Evolutionary conservation across 2,113 vertebrate species (phyloP).

Genomic region (Xenus cinereus): DNA sequence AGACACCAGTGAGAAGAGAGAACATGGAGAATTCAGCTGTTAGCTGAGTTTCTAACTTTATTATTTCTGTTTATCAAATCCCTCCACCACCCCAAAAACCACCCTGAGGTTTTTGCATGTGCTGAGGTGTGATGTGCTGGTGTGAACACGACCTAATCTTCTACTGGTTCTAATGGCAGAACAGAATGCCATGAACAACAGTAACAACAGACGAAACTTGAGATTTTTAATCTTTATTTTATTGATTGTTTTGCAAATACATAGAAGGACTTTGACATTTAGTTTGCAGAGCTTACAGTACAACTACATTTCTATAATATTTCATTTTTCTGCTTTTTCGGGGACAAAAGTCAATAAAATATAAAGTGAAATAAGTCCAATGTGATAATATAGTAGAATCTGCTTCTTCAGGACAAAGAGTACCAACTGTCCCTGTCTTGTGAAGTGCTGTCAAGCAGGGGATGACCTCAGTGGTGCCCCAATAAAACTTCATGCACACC

Average conservation of each 20-base stretch:
- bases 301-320: background rate
- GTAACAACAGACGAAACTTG: background rate
- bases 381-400: background rate
- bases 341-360: background rate
- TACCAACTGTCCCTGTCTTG: background rate
- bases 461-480: background rate
- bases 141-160: background rate
- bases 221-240: background rate
- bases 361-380: background rate
- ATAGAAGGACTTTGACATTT: background rate
- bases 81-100: background rate
- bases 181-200: background rate
- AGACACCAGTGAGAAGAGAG: background rate
- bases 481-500: background rate
- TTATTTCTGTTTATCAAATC: conserved; percentile 21
- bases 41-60: background rate
- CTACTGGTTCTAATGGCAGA: background rate
- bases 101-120: background rate
- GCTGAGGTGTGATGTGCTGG: background rate
- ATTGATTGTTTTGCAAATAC: conserved; percentile 57
- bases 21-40: background rate
- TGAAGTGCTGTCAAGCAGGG: background rate
- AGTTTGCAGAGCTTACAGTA: conserved; percentile 37
- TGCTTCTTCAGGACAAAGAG: background rate
- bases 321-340: background rate